Evolutionary conservation across 2,888 invertebrate genomes (phyloP), one percentile per base, ranked within the genome.

Genomic region (Ormyrus rosae): DNA sequence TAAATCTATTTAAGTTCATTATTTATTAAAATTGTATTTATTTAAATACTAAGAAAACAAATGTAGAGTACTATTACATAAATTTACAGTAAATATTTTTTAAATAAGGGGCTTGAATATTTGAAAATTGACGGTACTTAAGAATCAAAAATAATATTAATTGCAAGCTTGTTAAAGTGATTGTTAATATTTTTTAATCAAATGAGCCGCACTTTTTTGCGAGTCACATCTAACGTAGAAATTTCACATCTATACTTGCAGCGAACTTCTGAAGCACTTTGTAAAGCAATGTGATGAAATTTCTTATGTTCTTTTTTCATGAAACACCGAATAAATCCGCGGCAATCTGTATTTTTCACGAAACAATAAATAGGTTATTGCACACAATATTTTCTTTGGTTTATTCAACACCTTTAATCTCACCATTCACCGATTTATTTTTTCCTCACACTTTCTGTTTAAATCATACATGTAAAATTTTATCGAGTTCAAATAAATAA

Each of bases 291-390:
- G 64, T 53, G 51, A 72, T 51, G 71, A 48, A 60, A 9, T 72
- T 71, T 53, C 65, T 71, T 63, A 53, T 50, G 11, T 34, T 34
- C 53, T 73, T 10, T 69, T 68, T n/a, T 48, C 60, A 72, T 80
- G 63, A 77, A 63, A 68, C 69, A 81, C 19, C 48, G 63, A 69
- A 63, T 53, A 65, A 60, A 63, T n/a, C 53, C 71, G 51, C 75
- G 71, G 56, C 61, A 78, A 72, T 75, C 73, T 82, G 79, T 82
- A 79, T 65, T 70, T 81, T 68, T 65, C 69, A 70, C 56, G 72
- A 71, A 79, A 82, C 60, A 82, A 82, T 82, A 82, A 82, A 82
- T 80, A 79, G 73, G 79, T 77, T 82, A 46, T 78, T 48, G 79
- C 82, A 80, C 77, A 79, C 51, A 45, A 73, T 79, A 74, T 71